Evolutionary conservation across 2,113 vertebrate species (phyloP).

Genomic region (Heterochromis multidens): DNA sequence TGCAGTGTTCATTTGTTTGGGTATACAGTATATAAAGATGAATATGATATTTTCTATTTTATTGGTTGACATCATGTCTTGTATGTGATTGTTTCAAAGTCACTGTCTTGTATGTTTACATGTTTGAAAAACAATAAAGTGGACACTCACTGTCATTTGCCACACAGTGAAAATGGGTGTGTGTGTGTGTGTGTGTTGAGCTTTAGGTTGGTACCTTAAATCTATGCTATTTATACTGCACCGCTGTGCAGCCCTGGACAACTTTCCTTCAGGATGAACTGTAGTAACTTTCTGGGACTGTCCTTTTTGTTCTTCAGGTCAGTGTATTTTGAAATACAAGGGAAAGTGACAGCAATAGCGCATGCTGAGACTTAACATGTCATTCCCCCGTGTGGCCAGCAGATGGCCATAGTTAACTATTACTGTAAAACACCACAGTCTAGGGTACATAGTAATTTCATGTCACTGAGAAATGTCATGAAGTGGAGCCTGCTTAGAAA

Average conservation of each 20-base stretch:
- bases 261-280: background rate
- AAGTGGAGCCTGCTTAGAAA: background rate
- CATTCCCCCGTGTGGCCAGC: conserved; percentile 24
- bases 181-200: background rate
- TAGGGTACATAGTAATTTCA: background rate
- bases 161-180: conserved; percentile 7
- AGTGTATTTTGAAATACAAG: background rate
- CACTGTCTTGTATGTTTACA: conserved; percentile 79
- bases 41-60: conserved; percentile 62
- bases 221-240: too few species aligned
- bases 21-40: conserved; percentile 49
- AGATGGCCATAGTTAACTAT: conserved; percentile 56
- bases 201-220: background rate
- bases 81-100: conserved; percentile 73
- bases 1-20: conserved; percentile 64
- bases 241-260: background rate
- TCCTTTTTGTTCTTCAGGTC: background rate
- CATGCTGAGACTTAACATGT: background rate
- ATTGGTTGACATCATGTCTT: conserved; percentile 67
- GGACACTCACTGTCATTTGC: conserved; percentile 47
- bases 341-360: background rate
- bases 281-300: background rate
- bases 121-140: conserved; percentile 75
- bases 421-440: background rate
- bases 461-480: background rate